Evolutionary conservation across 2,113 vertebrate species (phyloP), one percentile per base, ranked within the genome.

Genomic region (Anthoscopus minutus): DNA sequence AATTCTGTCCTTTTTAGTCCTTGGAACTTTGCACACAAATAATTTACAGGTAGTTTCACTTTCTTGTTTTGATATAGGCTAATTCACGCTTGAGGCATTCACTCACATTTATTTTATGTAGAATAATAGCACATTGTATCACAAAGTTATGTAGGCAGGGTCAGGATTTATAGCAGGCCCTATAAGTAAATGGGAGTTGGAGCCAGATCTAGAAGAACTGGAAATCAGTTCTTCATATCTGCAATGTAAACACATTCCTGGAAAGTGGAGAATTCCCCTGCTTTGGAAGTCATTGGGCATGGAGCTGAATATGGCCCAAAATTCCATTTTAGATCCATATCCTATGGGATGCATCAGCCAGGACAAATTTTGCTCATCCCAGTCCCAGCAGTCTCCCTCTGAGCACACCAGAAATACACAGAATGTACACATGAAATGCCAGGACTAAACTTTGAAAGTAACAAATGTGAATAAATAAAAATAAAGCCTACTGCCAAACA

Each of bases 391-490:
- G 64, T 12, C 31, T 83, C 31, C 70, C 84, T 93, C 13, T 57
- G 66, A 88, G 62, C 66, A 6, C 24, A 17, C 84, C 76, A 81
- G 23, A 79, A 87, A 35, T 12, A 56, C 56, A 42, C 61, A 73
- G 42, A 77, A 33, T 13, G 37, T 54, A 3, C 61, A 85, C 84
- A 94, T 80, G 62, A 81, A 66, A 78, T 70, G 53, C 28, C 57
- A 72, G 90, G 35, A 86, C 82, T 84, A 33, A 89, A 66, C 69
- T 88, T 61, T 89, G 86, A 93, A 95, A 92, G 53, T 31, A 79
- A 84, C 65, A 83, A 85, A 87, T 81, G 73, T 20, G 77, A 54
- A 78, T 95, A 95, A 96, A 92, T 67, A 87, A 91, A 95, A 95
- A 81, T 53, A 94, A 96, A 95, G 51, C 77, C 72, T 81, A 88